Conservation (phyloP, 2,113 vertebrate species). For the Carassius auratus region DNA sequence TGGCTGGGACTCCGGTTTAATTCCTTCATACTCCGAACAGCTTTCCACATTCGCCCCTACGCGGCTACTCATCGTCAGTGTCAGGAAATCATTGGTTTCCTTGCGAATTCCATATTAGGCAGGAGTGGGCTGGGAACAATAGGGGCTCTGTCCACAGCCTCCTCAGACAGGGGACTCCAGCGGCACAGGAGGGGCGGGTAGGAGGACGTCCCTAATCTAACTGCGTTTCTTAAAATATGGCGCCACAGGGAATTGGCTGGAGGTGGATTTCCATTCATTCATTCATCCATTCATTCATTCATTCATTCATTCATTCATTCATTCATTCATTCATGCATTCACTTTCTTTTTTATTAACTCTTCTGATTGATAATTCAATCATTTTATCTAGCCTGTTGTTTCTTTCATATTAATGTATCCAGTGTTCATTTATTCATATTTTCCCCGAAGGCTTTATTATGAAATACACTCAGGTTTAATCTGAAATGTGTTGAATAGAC, state of each 20-base stretch:
- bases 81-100: slow-evolving; percentile 59
- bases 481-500: neutral
- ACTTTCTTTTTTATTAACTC: neutral
- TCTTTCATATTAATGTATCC: neutral
- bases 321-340: neutral
- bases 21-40: slow-evolving; percentile 5
- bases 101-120: slow-evolving; percentile 51
- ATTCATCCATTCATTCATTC: neutral
- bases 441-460: neutral
- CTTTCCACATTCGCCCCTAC: slow-evolving; percentile 36
- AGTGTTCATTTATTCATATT: neutral
- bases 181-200: slow-evolving; percentile 34
- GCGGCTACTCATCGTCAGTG: slow-evolving; percentile 46
- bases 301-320: too few species aligned
- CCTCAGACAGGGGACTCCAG: slow-evolving; percentile 36
- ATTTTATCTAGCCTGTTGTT: neutral
- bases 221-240: slow-evolving; percentile 13
- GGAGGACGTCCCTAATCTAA: slow-evolving; percentile 16
- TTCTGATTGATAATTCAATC: neutral
- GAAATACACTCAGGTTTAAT: neutral
- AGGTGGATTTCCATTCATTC: neutral
- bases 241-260: neutral
- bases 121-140: slow-evolving; percentile 66
- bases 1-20: neutral
- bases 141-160: slow-evolving; percentile 57